Conservation (phyloP, 2,888 invertebrate genomes). For the Tenthredo livida region DNA sequence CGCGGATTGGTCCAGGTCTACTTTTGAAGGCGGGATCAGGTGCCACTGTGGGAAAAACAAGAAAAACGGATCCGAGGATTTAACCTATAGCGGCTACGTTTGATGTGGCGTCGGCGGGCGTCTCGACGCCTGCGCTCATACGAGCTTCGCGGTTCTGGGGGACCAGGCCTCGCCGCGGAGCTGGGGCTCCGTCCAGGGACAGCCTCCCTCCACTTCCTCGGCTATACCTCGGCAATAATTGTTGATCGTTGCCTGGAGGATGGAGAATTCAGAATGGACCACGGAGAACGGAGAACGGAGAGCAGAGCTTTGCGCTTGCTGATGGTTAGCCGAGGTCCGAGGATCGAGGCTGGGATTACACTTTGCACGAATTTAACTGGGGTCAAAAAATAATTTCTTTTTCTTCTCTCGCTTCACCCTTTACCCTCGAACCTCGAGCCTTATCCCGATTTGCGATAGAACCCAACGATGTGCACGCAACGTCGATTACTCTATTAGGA, state of each 20-base stretch:
- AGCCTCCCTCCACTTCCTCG: conserved; percentile 52
- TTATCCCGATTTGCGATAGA: neutral
- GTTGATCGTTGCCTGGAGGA: conserved; percentile 72
- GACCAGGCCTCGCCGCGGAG: conserved; percentile 11
- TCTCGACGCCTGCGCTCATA: conserved; percentile 69
- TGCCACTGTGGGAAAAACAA: conserved; percentile 76
- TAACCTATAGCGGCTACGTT: conserved; percentile 78
- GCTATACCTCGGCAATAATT: conserved; percentile 63
- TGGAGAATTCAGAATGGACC: conserved; percentile 64
- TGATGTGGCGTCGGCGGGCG: conserved; percentile 72
- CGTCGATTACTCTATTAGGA: neutral
- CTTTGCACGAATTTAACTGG: conserved; percentile 1
- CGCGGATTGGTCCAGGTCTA: conserved; percentile 75
- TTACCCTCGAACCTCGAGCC: neutral
- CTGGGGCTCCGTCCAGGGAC: conserved; percentile 49
- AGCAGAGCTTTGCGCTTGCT: conserved; percentile 53
- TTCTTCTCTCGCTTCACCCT: neutral
- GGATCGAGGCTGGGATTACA: conserved; percentile 13
- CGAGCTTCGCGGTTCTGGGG: conserved; percentile 35
- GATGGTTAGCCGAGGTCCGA: conserved; percentile 21
- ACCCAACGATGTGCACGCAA: neutral
- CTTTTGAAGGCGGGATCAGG: conserved; percentile 78
- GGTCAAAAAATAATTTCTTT: neutral
- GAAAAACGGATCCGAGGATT: conserved; percentile 76
- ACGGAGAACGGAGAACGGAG: conserved; percentile 72